Conservation (phyloP, 1,140 invertebrate species). For the Trachymyrmex cornetzi region DNA sequence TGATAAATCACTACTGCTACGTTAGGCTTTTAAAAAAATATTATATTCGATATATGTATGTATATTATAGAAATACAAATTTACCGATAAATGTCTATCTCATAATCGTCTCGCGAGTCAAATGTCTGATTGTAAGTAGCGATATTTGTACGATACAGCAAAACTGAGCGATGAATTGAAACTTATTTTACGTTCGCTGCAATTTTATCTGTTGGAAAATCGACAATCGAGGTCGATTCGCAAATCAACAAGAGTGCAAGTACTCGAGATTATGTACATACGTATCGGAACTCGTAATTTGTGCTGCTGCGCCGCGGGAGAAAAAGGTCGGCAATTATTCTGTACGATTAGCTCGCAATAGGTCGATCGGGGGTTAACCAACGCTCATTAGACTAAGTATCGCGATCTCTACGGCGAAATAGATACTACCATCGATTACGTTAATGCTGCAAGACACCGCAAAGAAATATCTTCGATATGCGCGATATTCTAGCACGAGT, state of each 20-base stretch:
- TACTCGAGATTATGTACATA: constrained; percentile 1
- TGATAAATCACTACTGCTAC: background rate
- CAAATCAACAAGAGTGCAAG: constrained; percentile 31
- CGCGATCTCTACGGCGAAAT: constrained; percentile 33
- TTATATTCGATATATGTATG: background rate
- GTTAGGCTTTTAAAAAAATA: background rate
- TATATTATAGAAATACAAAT: background rate
- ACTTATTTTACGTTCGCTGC: constrained; percentile 17
- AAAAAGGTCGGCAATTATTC: constrained; percentile 53
- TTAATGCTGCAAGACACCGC: constrained; percentile 15
- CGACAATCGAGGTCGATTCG: constrained; percentile 25
- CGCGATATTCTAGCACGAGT: background rate
- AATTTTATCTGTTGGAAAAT: constrained; percentile 30
- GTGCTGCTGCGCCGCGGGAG: constrained; percentile 16
- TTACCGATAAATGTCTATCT: background rate
- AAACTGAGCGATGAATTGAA: background rate
- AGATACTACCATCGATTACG: constrained; percentile 40
- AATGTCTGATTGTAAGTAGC: background rate
- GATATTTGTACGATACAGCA: background rate
- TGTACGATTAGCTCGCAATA: constrained; percentile 49
- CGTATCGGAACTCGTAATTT: constrained; percentile 32
- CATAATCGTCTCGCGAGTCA: background rate
- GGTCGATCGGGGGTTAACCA: constrained; percentile 50
- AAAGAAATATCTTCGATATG: constrained; percentile 37
- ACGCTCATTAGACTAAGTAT: constrained; percentile 46